Base-by-base conservation (phyloP, 2,797 vertebrate genomes). In the Coendou prehensilis region DNA sequence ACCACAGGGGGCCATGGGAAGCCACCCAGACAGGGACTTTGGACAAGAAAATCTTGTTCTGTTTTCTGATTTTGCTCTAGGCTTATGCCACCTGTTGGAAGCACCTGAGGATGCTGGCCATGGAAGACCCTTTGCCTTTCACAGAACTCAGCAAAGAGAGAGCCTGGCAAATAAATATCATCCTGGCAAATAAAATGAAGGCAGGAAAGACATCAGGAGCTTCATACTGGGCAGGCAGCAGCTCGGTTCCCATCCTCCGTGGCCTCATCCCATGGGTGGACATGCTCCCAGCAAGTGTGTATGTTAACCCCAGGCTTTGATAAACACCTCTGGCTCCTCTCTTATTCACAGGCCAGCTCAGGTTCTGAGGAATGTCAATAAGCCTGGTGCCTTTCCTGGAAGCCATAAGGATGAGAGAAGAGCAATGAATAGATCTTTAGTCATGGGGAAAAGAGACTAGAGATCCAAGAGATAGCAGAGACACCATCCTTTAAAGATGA, bases 1-100 rank as follows among this genome's bases (percentile, higher is more conserved):
- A n/a, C n/a, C 0, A 0, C 0, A 0, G 2, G 1, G 15, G 64
- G 75, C 26, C 8, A 1, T 28, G 41, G 47, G 22, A 56, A 28
- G 57, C 33, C 0, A 23, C 6, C 47, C 9, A 50, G 52, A 33
- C 37, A 10, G 56, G 37, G 28, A 5, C 47, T 26, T 26, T 0
- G 23, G 30, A 75, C 23, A 85, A 76, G 37, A 87, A 59, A 61
- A 10, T 33, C 22, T 20, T 26, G 0, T 63, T 73, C 37, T 47
- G 0, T 63, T 59, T 59, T 33, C 54, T 26, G 67, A 30, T 37
- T 85, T 84, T 82, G 45, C n/a, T 59, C n/a, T 22, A 57, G 59
- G 37, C 9, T 50, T 45, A 30, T 28, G 41, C 18, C 56, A 61
- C 20, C 14, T 69, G 41, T 71, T 63, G 30, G 57, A 86, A 22